Evolutionary conservation across 2,888 invertebrate genomes (phyloP), one percentile per base, ranked within the genome.

Genomic region (Lycaena phlaeas): DNA sequence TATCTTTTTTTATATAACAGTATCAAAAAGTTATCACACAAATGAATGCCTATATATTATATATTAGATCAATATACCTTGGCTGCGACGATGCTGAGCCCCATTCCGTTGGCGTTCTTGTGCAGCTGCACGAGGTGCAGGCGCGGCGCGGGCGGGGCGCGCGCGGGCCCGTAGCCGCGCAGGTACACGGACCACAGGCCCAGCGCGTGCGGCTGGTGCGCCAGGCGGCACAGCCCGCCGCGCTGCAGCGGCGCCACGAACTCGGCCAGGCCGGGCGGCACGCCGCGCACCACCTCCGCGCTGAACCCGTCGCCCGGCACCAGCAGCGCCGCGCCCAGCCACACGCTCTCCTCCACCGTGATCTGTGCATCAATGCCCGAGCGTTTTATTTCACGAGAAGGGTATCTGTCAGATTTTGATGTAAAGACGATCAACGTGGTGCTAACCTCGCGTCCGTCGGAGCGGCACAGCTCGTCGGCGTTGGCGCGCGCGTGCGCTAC

Each of bases 281-380:
- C 93, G 31, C 97, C 97, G 46, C 94, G 87, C 38, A 96, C 95
- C 42, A 97, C 95, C 75, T 98, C 98, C 64, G 96, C 97, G 64
- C 97, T 97, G 81, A 97, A 98, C 12, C 97, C 98, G 77, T 99
- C 98, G 64, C 98, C 97, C 1, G 99, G 98, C 42, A 98, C 88
- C 36, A 99, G 84, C 53, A 99, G 90, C 1, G 96, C 96, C 41
- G 98, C 86, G 58, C 94, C 93, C 28, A 98, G 87, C 57, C 94
- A 92, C 18, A 92, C 91, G 65, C 97, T 97, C 73, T 98, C 97
- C 64, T 98, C 97, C 38, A 98, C 75, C 0, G 93, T 89, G 45
- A 96, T 87, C 71, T 76, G 48, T 2, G 6, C 17, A 11, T 5
- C 25, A 12, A 29, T 29, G 14, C 10, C 9, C 10, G 17, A 7